Evolutionary conservation across 2,113 vertebrate species (phyloP).

Genomic region (Syngnathoides biaculeatus): DNA sequence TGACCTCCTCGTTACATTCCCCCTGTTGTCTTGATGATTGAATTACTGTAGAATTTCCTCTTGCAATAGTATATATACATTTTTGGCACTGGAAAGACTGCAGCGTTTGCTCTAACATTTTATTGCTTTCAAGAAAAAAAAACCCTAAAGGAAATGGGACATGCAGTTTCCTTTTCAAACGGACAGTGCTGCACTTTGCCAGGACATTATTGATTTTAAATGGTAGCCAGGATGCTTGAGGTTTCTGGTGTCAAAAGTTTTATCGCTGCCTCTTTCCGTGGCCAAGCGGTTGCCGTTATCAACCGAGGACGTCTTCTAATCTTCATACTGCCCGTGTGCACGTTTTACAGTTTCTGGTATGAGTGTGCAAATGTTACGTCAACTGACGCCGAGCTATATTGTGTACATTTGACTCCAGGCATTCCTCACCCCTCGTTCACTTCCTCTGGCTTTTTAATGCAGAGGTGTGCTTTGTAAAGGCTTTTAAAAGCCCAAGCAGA

Average conservation of each 20-base stretch:
- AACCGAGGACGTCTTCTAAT: not conserved
- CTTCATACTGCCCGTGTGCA: not conserved
- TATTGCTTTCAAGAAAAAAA: not conserved
- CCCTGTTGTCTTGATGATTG: not conserved
- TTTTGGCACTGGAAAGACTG: not conserved
- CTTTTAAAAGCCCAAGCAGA: slow-evolving; percentile 53
- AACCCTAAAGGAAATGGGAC: not conserved
- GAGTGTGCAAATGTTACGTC: not conserved
- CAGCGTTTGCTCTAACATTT: not conserved
- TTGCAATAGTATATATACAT: too few species aligned
- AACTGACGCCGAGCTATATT: slow-evolving; percentile 5
- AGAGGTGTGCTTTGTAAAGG: slow-evolving; percentile 52
- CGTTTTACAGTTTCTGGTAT: not conserved
- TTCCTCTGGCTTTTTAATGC: slow-evolving; percentile 50
- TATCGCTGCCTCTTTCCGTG: not conserved
- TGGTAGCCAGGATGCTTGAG: not conserved
- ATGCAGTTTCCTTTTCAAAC: not conserved
- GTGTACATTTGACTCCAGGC: slow-evolving; percentile 7
- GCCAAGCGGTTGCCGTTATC: not conserved
- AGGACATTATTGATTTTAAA: not conserved
- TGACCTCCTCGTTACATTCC: not conserved
- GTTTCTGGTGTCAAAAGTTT: not conserved
- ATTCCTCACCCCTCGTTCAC: slow-evolving; percentile 14
- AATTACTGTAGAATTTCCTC: not conserved
- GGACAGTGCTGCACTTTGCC: not conserved